phyloP scores from a whole-genome alignment of 2,797 vertebrate genomes.

The Hyperoplus immaculatus region DNA sequence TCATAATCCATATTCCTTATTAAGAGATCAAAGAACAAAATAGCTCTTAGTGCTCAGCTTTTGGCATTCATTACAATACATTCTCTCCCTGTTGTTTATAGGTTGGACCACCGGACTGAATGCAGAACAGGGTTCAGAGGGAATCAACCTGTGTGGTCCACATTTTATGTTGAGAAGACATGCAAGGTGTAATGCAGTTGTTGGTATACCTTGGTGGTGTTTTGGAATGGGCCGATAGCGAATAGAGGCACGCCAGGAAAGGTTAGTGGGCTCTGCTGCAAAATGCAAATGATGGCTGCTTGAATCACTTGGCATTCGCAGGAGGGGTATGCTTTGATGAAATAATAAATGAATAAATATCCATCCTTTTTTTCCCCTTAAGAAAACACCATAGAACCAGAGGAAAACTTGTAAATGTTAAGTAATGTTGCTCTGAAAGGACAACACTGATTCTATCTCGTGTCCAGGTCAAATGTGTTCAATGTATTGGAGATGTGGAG shows the following conservation, averaged over 20 bases:
- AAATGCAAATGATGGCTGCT: slow-evolving; percentile 10
- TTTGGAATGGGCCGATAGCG: slow-evolving; percentile 38
- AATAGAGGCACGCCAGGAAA: slow-evolving; percentile 12
- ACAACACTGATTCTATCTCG: background rate
- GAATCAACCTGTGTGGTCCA: slow-evolving; percentile 47
- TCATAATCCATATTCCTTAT: slow-evolving; percentile 84
- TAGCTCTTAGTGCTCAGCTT: slow-evolving; percentile 71
- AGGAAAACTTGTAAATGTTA: background rate
- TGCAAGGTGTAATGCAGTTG: slow-evolving; percentile 39
- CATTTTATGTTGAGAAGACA: slow-evolving; percentile 49
- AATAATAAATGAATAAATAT: too few species aligned
- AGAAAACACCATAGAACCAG: background rate
- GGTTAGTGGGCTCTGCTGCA: slow-evolving; percentile 2
- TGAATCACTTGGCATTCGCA: background rate
- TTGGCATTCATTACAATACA: slow-evolving; percentile 77
- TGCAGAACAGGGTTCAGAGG: slow-evolving; percentile 17
- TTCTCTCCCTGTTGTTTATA: slow-evolving; percentile 68
- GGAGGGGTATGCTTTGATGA: too few species aligned
- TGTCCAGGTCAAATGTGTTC: background rate
- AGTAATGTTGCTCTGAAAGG: background rate
- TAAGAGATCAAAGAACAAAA: slow-evolving; percentile 78
- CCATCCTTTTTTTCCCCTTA: too few species aligned
- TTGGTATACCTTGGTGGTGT: slow-evolving; percentile 22
- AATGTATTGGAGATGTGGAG: background rate
- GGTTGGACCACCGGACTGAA: slow-evolving; percentile 43